A percentile compares a stretch with the other conserved stretches of the same genome.
These are phyloP conservation scores for Stenurella melanura DNA, from an alignment of 2,888 invertebrate species.

Conservation along the genomic window DNA sequence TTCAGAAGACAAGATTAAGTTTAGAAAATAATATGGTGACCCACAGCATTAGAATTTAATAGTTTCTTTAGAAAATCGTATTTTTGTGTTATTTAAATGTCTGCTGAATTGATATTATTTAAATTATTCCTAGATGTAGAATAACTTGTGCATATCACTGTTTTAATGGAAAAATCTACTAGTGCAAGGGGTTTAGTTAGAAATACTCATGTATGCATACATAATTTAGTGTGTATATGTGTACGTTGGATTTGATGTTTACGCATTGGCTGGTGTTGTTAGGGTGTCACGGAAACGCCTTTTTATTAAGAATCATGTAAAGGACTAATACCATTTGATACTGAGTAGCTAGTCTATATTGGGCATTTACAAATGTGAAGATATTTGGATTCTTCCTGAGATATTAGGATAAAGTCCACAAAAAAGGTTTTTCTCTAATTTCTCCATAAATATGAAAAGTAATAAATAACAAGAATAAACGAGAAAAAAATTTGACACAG, in stretches of 20 bases:
- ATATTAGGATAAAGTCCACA: too few relatives aligned
- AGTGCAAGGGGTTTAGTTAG: constrained; percentile 35
- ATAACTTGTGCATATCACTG: constrained; percentile 21
- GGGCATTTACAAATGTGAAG: neutral
- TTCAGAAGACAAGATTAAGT: too few relatives aligned
- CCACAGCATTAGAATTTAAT: too few relatives aligned
- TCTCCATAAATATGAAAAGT: too few relatives aligned
- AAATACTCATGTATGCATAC: constrained; percentile 1
- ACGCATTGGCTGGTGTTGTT: constrained; percentile 35
- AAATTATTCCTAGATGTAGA: neutral
- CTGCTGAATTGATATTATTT: neutral
- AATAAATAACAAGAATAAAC: too few relatives aligned
- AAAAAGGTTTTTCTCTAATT: too few relatives aligned
- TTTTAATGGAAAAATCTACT: neutral
- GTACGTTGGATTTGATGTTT: constrained; percentile 37
- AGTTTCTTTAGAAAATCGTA: too few relatives aligned
- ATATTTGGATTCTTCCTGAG: too few relatives aligned
- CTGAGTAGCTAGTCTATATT: neutral
- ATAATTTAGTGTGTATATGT: neutral
- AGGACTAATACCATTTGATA: neutral
- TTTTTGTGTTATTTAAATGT: too few relatives aligned
- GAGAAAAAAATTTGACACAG: too few relatives aligned
- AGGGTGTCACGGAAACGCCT: constrained; percentile 30
- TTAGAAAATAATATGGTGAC: too few relatives aligned
- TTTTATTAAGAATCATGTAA: neutral